Conservation (phyloP, 2,113 vertebrate genomes). For the Cardinalis cardinalis region DNA sequence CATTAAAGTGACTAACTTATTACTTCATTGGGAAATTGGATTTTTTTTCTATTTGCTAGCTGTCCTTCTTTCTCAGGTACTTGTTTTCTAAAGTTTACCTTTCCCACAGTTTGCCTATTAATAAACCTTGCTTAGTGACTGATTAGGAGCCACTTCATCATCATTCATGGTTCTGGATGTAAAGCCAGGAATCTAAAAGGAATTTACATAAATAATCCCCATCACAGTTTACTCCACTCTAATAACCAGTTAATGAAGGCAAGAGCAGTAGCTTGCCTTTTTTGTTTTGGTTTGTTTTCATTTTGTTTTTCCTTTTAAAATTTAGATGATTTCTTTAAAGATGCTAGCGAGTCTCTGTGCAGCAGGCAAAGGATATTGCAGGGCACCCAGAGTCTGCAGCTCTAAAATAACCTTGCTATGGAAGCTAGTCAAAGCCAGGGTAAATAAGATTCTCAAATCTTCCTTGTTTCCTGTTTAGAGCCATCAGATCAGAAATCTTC, state of each 20-base stretch:
- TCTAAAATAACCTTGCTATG: not conserved
- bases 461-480: not conserved
- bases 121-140: not conserved
- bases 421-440: not conserved
- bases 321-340: not conserved
- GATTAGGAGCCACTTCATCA: not conserved
- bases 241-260: not conserved
- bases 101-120: slow-evolving; percentile 42
- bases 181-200: not conserved
- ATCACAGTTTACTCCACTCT: not conserved
- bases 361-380: not conserved
- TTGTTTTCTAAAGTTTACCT: slow-evolving; percentile 52
- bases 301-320: not conserved
- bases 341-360: not conserved
- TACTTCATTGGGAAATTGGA: not conserved
- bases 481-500: not conserved
- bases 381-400: not conserved
- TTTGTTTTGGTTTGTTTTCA: not conserved
- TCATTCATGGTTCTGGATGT: not conserved
- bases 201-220: not conserved
- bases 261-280: not conserved
- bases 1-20: not conserved
- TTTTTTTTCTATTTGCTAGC: slow-evolving; percentile 16
- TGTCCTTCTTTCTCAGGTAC: not conserved
- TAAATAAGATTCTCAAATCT: not conserved